Base-by-base conservation (phyloP, 2,888 invertebrate genomes). In the Tridacna crocea region DNA sequence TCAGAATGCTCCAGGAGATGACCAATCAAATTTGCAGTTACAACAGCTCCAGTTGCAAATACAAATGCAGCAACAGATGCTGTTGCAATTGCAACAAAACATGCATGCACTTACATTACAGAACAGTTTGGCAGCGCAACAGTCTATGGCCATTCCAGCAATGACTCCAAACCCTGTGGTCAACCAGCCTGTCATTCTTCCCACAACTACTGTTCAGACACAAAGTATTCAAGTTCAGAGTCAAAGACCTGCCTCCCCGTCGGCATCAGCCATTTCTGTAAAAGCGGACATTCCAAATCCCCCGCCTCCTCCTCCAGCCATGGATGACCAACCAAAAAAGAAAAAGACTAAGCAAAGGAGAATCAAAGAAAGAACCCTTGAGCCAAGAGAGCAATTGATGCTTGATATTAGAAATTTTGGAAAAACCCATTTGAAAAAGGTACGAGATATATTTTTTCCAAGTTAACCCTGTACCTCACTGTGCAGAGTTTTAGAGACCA, bases 351-450 rank as follows among this genome's bases (percentile, higher is more conserved):
- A 83, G 61, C 85, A 84, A 76, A 89, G 85, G 68, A 63, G 84
- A 72, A 90, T 91, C 76, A 70, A 70, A 26, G 91, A 91, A 72
- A 88, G 89, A n/a, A 87, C 90, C 68, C 90, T 94, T 1, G 96
- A 97, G 93, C 95, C 96, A 0, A 95, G 97, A 68, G 96, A 96
- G 88, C 95, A 96, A 90, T 94, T 97, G 51, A 94, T 97, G 93
- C 95, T 96, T 73, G 96, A 97, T 24, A 97, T 97, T 90, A 95
- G 97, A 85, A 96, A 95, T 92, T 96, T 96, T 75, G 95, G 95
- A 48, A 88, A 91, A 63, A 86, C 82, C 36, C 87, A 88, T 22
- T 84, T 94, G 19, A 88, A 90, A 48, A 91, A 92, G 90, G 94
- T 93, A 77, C 81, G 55, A 55, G 3, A 3, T 10, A 19, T 19